A percentile compares a stretch with the other conserved stretches of the same genome.
phyloP scores from a whole-genome alignment of 2,113 vertebrate genomes.

The Lucifuga dentata region DNA sequence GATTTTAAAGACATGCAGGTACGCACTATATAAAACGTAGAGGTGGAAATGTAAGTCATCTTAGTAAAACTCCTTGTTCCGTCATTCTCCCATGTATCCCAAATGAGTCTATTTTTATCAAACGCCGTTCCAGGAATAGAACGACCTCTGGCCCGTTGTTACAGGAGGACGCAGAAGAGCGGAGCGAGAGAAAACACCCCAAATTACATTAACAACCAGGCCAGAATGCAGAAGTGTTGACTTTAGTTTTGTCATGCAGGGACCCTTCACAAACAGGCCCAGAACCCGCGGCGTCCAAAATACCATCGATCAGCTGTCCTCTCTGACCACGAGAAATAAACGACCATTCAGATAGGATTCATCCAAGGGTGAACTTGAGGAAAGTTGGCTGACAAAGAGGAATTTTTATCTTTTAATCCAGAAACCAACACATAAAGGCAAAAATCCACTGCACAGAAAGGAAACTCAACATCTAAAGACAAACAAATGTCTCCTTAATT shows the following conservation, averaged over 20 bases:
- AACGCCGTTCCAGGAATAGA: background rate
- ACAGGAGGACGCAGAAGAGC: background rate
- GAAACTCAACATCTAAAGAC: too few relatives aligned
- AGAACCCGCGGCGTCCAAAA: background rate
- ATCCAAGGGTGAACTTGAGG: background rate
- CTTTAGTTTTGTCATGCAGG: too few relatives aligned
- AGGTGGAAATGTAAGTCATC: too few relatives aligned
- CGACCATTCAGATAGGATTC: constrained; percentile 10
- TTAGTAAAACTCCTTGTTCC: too few relatives aligned
- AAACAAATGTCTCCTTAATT: too few relatives aligned
- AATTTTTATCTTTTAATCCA: background rate
- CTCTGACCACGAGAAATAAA: background rate
- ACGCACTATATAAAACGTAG: too few relatives aligned
- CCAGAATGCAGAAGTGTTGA: too few relatives aligned
- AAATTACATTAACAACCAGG: background rate
- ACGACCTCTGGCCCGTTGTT: background rate
- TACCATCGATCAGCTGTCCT: constrained; percentile 9
- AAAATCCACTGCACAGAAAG: too few relatives aligned
- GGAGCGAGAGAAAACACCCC: background rate
- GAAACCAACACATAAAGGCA: background rate
- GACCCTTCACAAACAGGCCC: background rate
- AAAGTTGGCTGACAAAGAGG: background rate
- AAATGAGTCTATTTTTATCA: too few relatives aligned
- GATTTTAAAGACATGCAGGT: too few relatives aligned
- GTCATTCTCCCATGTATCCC: too few relatives aligned